Evolutionary conservation across 2,888 invertebrate genomes (phyloP).

Genomic region (Yponomeuta sedellus): DNA sequence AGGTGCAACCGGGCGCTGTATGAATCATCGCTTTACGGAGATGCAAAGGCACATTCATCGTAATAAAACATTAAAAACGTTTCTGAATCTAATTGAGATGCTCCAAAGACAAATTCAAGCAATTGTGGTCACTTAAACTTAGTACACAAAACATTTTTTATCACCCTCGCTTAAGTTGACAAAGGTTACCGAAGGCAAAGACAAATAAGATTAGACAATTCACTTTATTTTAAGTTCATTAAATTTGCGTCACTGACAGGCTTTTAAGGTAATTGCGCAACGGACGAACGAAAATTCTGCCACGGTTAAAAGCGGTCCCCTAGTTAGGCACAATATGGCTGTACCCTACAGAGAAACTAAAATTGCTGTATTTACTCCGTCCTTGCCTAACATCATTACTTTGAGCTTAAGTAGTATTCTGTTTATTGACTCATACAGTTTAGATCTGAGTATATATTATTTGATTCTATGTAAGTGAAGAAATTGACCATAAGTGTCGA

Average conservation of each 20-base stretch:
- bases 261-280: slow-evolving; percentile 71
- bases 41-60: no score
- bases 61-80: no score
- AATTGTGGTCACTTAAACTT: not conserved
- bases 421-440: no score
- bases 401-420: no score
- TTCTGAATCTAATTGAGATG: no score
- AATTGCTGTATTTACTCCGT: not conserved
- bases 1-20: no score
- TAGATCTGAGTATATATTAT: no score
- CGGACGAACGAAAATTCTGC: slow-evolving; percentile 55
- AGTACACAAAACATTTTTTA: not conserved
- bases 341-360: not conserved
- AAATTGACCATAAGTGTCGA: no score
- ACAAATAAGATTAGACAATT: slow-evolving; percentile 58
- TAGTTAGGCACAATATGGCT: slow-evolving; percentile 1
- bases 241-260: slow-evolving; percentile 67
- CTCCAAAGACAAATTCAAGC: no score
- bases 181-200: slow-evolving; percentile 28
- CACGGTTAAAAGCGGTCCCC: slow-evolving; percentile 22
- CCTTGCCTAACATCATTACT: no score
- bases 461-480: no score
- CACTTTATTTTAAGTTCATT: slow-evolving; percentile 66
- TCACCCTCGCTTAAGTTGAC: not conserved
- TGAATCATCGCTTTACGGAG: no score